These are phyloP conservation scores for Catharus minimus DNA, from an alignment of 2,113 vertebrate species.

Conservation along the genomic window DNA sequence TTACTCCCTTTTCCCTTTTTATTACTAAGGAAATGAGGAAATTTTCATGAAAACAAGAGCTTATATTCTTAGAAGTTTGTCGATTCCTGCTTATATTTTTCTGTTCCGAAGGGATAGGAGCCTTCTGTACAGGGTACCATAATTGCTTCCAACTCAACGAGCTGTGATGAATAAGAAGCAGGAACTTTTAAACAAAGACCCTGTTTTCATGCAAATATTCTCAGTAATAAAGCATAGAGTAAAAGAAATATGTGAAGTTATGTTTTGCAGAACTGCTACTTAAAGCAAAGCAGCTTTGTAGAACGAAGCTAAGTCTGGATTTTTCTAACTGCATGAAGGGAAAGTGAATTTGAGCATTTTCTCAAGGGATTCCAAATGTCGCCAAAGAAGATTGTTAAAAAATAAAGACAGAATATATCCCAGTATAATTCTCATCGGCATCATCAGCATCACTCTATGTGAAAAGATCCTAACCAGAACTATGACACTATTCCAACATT, in stretches of 20 bases:
- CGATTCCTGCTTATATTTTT: slow-evolving; percentile 14
- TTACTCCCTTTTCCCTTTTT: background rate
- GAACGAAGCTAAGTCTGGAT: background rate
- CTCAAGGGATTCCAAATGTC: background rate
- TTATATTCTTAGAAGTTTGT: slow-evolving; percentile 33
- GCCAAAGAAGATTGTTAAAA: background rate
- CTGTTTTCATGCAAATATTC: slow-evolving; percentile 49
- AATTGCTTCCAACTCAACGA: slow-evolving; percentile 46
- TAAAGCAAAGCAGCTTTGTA: slow-evolving; percentile 45
- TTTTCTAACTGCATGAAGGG: background rate
- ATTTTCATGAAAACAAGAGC: slow-evolving; percentile 28
- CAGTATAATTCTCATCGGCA: background rate
- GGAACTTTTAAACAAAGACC: slow-evolving; percentile 47
- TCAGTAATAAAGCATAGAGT: slow-evolving; percentile 28
- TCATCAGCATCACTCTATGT: background rate
- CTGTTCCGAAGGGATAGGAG: background rate
- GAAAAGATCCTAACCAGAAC: background rate
- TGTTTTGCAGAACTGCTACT: slow-evolving; percentile 33
- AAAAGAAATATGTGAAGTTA: slow-evolving; percentile 49
- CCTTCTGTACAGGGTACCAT: background rate
- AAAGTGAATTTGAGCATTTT: slow-evolving; percentile 24
- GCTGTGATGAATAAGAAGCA: slow-evolving; percentile 56
- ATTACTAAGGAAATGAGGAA: slow-evolving; percentile 4
- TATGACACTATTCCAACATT: background rate
- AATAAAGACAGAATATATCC: background rate